Evolutionary conservation across 2,797 vertebrate genomes (phyloP).

Genomic region (Sebastes taczanowskii): DNA sequence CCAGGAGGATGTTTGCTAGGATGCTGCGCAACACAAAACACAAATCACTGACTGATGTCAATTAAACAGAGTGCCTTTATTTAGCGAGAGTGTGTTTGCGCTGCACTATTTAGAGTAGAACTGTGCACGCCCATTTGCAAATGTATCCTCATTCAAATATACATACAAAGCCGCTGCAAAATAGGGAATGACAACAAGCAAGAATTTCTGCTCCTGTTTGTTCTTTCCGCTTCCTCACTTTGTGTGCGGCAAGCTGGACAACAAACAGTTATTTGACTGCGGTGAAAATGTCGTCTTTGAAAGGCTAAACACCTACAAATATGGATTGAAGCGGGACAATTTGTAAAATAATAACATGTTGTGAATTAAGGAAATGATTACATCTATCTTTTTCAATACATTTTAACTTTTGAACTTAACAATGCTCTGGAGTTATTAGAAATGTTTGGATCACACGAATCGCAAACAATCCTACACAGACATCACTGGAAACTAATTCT

Average conservation of each 20-base stretch:
- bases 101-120: constrained; percentile 13
- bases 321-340: too few relatives aligned
- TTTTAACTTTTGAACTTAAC: too few relatives aligned
- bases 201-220: background rate
- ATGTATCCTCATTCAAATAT: constrained; percentile 39
- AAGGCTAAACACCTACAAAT: too few relatives aligned
- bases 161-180: constrained; percentile 14
- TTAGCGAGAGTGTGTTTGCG: constrained; percentile 25
- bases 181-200: background rate
- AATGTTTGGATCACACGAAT: too few relatives aligned
- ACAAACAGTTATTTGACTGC: background rate
- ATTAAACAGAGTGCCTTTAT: constrained; percentile 73
- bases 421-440: too few relatives aligned
- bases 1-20: constrained; percentile 43
- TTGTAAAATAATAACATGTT: too few relatives aligned
- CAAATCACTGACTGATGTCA: constrained; percentile 70
- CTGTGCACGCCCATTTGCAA: constrained; percentile 34
- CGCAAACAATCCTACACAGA: too few relatives aligned
- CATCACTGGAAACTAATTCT: too few relatives aligned
- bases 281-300: background rate
- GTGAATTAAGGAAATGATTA: too few relatives aligned
- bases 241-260: background rate
- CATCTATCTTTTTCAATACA: too few relatives aligned
- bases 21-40: constrained; percentile 58
- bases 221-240: background rate